Evolutionary conservation across 2,888 invertebrate species (phyloP).

Genomic region (Acanthosepion esculentum): DNA sequence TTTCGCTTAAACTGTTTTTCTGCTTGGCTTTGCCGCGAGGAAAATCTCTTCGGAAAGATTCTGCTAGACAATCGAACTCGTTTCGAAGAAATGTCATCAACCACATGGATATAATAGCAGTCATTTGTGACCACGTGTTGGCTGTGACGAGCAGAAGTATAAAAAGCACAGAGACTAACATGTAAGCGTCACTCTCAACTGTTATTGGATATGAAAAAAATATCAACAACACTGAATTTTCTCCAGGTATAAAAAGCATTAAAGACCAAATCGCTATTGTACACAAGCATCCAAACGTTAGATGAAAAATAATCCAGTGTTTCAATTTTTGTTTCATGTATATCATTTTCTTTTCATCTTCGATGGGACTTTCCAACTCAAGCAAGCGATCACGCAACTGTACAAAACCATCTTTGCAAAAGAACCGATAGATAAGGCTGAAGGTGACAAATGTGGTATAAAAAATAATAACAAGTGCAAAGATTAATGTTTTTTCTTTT

Average conservation of each 20-base stretch:
- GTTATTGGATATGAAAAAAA: not conserved
- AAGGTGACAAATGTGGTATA: not conserved
- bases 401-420: not conserved
- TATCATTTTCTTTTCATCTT: not conserved
- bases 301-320: rapidly evolving
- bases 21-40: not conserved
- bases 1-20: not conserved
- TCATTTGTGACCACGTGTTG: not conserved
- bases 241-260: not conserved
- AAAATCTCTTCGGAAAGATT: not conserved
- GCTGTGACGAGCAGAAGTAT: not conserved
- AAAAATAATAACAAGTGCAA: not conserved
- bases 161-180: not conserved
- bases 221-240: not conserved
- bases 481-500: not conserved
- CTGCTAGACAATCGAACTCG: not conserved
- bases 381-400: not conserved
- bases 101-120: not conserved
- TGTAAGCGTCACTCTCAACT: not conserved
- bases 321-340: not conserved
- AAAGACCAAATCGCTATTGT: not conserved
- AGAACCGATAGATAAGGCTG: not conserved
- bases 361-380: not conserved
- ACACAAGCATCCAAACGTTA: not conserved
- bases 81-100: not conserved